Evolutionary conservation across 2,888 invertebrate genomes (phyloP), one percentile per base, ranked within the genome.

Genomic region (Lapara coniferarum): DNA sequence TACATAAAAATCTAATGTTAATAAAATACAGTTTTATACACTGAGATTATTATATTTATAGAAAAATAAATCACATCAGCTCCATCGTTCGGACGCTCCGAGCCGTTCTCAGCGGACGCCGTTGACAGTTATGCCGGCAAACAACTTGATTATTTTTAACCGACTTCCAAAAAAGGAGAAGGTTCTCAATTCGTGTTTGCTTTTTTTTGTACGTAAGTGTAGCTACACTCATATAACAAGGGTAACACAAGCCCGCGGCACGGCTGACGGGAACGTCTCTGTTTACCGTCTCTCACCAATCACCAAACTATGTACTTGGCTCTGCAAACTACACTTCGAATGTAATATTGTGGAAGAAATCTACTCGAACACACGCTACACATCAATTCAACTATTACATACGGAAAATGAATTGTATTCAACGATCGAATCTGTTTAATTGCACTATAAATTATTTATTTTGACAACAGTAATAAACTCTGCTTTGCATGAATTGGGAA

Each of bases 31-130:
- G 82, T 79, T 81, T 85, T 87, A 85, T 85, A 88, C 88, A 88
- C 86, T 87, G 91, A 89, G 88, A 91, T 88, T 89, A 91, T 88
- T 89, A 69, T 53, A 69, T 67, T 85, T 82, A 87, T 89, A 86
- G 87, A 87, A 90, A 88, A 88, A 88, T 85, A 90, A 89, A 92
- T 93, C 91, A 91, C 91, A 59, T 84, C 87, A 85, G 84, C 63
- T 81, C 77, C 83, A 72, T 72, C 73, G 74, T 73, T 72, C 74
- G 74, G 73, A 75, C 69, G 63, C 71, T 69, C 66, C 55, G 67
- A 25, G 25, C 25, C 25, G 25, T 2, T 25, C 25, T 2, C 25
- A 25, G 25, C 2, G 25, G 25, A 2, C 2, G 25, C 25, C 25
- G 25, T 25, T 1, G 25, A 2, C 1, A 25, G 25, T 25, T 25